A percentile compares a stretch with the other conserved stretches of the same genome.
Evolutionary conservation across 2,888 invertebrate genomes (phyloP).

Genomic region (Eubasilissa splendida): DNA sequence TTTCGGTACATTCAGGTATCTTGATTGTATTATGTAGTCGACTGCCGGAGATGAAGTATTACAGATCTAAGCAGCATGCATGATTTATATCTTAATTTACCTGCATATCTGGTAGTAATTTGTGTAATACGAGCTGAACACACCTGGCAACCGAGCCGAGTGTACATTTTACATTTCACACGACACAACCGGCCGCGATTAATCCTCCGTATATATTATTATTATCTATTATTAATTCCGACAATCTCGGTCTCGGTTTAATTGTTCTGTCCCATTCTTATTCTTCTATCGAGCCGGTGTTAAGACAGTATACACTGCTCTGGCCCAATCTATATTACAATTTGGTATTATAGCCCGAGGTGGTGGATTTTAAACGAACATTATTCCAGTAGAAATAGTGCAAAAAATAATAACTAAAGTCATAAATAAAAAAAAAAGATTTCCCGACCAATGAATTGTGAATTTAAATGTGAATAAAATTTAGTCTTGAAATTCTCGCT

Average conservation of each 20-base stretch:
- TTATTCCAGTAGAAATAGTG: too few species aligned
- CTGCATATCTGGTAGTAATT: slow-evolving; percentile 1
- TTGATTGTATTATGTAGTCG: too few species aligned
- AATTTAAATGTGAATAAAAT: too few species aligned
- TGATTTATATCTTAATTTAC: slow-evolving; percentile 22
- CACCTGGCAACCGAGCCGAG: not conserved
- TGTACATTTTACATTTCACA: slow-evolving; percentile 22
- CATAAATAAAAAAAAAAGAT: too few species aligned
- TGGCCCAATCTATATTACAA: too few species aligned
- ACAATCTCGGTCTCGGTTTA: slow-evolving; percentile 11
- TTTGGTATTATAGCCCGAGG: too few species aligned
- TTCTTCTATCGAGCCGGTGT: not conserved
- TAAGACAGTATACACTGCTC: too few species aligned
- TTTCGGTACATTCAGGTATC: too few species aligned
- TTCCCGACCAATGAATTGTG: too few species aligned
- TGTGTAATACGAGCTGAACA: slow-evolving; percentile 19
- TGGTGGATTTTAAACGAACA: too few species aligned
- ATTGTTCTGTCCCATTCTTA: slow-evolving; percentile 20
- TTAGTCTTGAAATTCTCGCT: too few species aligned
- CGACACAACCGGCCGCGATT: slow-evolving; percentile 19
- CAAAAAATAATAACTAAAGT: too few species aligned
- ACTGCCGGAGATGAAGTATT: not conserved
- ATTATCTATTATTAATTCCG: not conserved
- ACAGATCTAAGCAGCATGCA: not conserved
- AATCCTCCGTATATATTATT: not conserved